Base-by-base conservation (phyloP, 2,888 invertebrate genomes). In the Leptinotarsa peninsularis region DNA sequence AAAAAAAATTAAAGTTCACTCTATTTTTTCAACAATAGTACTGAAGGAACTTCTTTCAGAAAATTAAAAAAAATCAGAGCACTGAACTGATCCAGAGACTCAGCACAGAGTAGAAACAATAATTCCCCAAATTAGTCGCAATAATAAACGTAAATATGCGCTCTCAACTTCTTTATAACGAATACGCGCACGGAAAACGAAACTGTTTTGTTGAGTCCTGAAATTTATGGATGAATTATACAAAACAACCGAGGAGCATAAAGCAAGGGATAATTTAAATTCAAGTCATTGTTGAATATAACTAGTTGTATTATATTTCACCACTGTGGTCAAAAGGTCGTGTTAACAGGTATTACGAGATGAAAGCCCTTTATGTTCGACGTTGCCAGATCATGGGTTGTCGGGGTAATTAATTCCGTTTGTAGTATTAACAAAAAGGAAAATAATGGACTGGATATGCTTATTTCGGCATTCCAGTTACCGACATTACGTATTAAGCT, bases 161-260 rank as follows among this genome's bases (percentile, higher is more conserved):
- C 77, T 43, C 43, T 74, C 78, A 78, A 81, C 79, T 80, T 81
- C 83, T 84, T 84, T 83, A 83, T 84, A 66, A 67, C 60, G 27
- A 56, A 68, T 66, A 76, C 71, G 73, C 71, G 76, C 71, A 78
- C 76, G 83, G 83, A 83, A 85, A 84, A 83, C 78, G 80, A 75
- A 75, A 75, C 27, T 82, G 83, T 80, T 84, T 63, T 63, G 84
- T 84, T 83, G 82, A 81, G 81, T 83, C 75, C 72, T 78, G 74
- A 81, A 83, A 85, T 85, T 85, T 85, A 85, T 83, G 82, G 82
- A 63, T 75, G 79, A 84, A 85, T 85, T 85, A 85, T 85, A 83
- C 84, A 79, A 81, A 80, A 80, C 78, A 79, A 54, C 54, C 58
- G 68, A 67, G 73, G 66, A 60, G 71, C 75, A 82, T 80, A 81